phyloP scores from a whole-genome alignment of 2,888 invertebrate genomes.

The Dorcus hopei region DNA sequence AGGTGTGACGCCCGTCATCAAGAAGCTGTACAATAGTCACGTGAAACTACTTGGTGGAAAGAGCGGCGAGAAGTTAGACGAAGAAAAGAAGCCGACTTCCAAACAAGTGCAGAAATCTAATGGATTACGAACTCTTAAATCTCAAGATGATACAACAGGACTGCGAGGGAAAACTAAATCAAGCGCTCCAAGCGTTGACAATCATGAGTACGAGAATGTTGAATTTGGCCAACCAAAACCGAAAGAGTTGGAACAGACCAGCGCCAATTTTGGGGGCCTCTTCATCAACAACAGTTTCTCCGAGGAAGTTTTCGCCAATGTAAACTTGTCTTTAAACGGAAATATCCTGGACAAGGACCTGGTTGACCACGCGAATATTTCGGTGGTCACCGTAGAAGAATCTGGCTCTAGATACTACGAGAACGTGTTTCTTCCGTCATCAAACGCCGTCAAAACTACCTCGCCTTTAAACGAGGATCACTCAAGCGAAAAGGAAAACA shows the following conservation, averaged over 20 bases:
- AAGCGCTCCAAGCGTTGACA: conserved; percentile 1
- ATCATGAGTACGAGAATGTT: conserved; percentile 34
- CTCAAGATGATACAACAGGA: not conserved
- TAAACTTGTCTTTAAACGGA: not conserved
- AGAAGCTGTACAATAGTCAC: conserved; percentile 38
- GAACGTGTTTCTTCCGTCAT: not conserved
- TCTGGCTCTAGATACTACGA: not conserved
- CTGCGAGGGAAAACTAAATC: conserved; percentile 11
- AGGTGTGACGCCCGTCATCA: conserved; percentile 34
- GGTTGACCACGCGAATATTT: no score
- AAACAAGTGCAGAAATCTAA: not conserved
- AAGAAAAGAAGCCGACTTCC: conserved; percentile 8
- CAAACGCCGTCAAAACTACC: not conserved
- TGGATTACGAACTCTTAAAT: conserved; percentile 8
- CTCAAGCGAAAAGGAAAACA: conserved; percentile 1
- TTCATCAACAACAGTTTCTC: conserved; percentile 1
- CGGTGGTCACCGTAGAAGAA: not conserved
- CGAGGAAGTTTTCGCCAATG: conserved; percentile 12
- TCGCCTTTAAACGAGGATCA: not conserved
- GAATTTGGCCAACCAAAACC: conserved; percentile 11
- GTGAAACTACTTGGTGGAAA: conserved; percentile 34
- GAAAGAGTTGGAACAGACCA: not conserved
- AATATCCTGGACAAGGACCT: not conserved
- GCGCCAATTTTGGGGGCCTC: not conserved
- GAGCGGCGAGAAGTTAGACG: conserved; percentile 4